These are phyloP conservation scores for Eilema griseolum DNA, from an alignment of 2,888 invertebrate species.

Conservation along the genomic window DNA sequence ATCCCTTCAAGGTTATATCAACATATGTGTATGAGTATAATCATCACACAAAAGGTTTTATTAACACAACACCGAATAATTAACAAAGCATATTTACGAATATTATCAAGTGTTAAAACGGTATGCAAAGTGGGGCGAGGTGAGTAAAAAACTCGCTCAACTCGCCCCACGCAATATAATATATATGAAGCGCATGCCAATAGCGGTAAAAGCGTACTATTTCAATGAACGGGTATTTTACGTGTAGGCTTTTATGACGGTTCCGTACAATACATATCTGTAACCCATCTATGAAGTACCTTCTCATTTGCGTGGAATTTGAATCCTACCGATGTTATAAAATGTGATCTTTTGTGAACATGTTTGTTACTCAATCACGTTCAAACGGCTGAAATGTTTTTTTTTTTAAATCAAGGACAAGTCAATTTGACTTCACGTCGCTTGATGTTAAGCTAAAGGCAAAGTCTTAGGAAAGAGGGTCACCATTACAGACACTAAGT, in stretches of 20 bases:
- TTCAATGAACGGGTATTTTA: slow-evolving; percentile 36
- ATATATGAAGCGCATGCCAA: slow-evolving; percentile 39
- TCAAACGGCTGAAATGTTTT: background rate
- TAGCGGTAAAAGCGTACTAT: slow-evolving; percentile 44
- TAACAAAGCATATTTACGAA: slow-evolving; percentile 25
- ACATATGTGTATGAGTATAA: background rate
- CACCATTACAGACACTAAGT: too few relatives aligned
- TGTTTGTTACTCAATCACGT: background rate
- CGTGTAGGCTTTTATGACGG: slow-evolving; percentile 15
- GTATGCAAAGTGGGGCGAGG: slow-evolving; percentile 14
- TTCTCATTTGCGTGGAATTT: slow-evolving; percentile 2
- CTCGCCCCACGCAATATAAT: slow-evolving; percentile 34
- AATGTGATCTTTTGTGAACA: background rate
- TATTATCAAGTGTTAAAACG: slow-evolving; percentile 37
- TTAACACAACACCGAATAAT: background rate
- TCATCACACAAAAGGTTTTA: background rate
- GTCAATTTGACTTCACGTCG: too few relatives aligned
- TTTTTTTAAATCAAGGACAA: too few relatives aligned
- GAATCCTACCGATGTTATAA: background rate
- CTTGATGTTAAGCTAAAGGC: too few relatives aligned
- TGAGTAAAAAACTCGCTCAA: slow-evolving; percentile 28
- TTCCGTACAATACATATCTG: slow-evolving; percentile 9
- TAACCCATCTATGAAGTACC: background rate
- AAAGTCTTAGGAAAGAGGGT: too few relatives aligned
- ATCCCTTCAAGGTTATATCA: background rate